Evolutionary conservation across 2,797 vertebrate species (phyloP).

Genomic region (Cephalopachus bancanus): DNA sequence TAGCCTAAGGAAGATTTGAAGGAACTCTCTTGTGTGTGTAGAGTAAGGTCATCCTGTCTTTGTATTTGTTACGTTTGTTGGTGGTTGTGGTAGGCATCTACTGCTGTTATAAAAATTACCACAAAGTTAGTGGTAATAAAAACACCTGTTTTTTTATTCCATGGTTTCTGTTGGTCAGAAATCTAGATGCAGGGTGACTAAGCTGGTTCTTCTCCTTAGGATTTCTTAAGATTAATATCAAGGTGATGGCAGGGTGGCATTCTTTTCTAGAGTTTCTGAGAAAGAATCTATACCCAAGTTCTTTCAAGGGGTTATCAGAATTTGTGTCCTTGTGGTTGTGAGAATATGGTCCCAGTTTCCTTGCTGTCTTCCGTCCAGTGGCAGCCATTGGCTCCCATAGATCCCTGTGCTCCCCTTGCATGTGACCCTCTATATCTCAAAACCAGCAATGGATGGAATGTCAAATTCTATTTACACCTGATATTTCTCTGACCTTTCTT

Average conservation of each 20-base stretch:
- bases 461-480: not conserved
- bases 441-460: not conserved
- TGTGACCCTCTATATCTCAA: not conserved
- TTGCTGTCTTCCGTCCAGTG: not conserved
- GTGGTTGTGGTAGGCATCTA: not conserved
- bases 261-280: not conserved
- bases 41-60: not conserved
- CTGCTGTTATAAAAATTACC: not conserved
- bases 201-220: not conserved
- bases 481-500: not conserved
- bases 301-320: not conserved
- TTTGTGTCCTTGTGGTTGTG: not conserved
- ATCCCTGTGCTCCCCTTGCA: not conserved
- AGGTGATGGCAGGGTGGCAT: not conserved
- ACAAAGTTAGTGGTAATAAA: not conserved
- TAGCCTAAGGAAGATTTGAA: not conserved
- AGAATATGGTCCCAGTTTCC: not conserved
- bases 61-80: not conserved
- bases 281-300: not conserved
- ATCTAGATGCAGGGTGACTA: not conserved
- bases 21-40: not conserved
- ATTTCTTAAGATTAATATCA: not conserved
- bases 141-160: not conserved
- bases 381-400: not conserved
- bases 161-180: not conserved